Conservation (phyloP, 2,888 invertebrate genomes). For the Drosophila histrio region DNA sequence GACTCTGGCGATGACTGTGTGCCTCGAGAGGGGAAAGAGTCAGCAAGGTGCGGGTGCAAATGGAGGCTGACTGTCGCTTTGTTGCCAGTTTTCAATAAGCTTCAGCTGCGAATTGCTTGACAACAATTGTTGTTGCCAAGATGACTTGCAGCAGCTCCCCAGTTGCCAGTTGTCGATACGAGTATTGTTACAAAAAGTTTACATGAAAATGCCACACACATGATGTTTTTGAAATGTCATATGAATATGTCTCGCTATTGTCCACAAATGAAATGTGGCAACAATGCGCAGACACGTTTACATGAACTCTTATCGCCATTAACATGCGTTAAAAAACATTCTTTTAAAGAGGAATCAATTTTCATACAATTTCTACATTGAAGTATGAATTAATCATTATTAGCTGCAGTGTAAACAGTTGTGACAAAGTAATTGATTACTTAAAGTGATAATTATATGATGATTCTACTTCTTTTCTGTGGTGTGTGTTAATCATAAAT, state of each 20-base stretch:
- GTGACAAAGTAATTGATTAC: not conserved
- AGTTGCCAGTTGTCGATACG: not conserved
- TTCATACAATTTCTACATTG: not conserved
- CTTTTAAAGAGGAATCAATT: not conserved
- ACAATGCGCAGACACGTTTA: slow-evolving; percentile 17
- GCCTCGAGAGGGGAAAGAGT: not conserved
- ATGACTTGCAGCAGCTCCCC: slow-evolving; percentile 44
- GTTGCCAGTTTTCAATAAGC: slow-evolving; percentile 61
- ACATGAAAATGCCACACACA: slow-evolving; percentile 53
- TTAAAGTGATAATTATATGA: no score
- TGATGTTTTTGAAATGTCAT: slow-evolving; percentile 40
- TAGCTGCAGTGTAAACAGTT: not conserved
- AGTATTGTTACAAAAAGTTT: slow-evolving; percentile 38
- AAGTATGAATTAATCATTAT: not conserved
- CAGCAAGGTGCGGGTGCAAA: not conserved
- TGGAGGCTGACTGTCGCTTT: slow-evolving; percentile 41
- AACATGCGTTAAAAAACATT: not conserved
- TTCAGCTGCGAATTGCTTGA: slow-evolving; percentile 45
- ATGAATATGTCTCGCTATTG: slow-evolving; percentile 11
- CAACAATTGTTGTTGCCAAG: slow-evolving; percentile 47
- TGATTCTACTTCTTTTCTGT: no score
- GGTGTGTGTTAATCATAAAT: no score
- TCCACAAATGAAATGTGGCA: slow-evolving; percentile 33
- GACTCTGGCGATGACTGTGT: slow-evolving; percentile 26
- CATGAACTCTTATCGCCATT: not conserved